Evolutionary conservation across 92 coral and sea anemone genomes (phyloP).

Genomic region (Isaurus tuberculatus): DNA sequence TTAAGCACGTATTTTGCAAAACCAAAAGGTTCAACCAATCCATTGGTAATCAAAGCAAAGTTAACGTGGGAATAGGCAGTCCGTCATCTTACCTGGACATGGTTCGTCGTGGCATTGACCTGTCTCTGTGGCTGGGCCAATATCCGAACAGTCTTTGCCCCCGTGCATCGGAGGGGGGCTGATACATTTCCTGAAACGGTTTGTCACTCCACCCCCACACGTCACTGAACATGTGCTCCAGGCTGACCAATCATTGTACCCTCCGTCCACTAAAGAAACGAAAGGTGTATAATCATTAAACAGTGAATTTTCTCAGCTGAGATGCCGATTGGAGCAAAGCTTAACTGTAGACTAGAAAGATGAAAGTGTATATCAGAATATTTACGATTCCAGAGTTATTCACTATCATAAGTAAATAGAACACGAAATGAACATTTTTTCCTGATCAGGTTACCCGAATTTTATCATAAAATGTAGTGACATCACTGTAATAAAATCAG

Average conservation of each 20-base stretch:
- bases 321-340: not conserved
- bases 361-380: not conserved
- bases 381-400: not conserved
- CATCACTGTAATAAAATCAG: no score
- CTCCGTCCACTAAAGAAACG: slow-evolving; percentile 81
- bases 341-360: no score
- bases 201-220: slow-evolving; percentile 94
- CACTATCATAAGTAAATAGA: no score
- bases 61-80: not conserved
- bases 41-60: not conserved
- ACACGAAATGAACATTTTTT: no score
- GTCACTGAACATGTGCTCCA: slow-evolving; percentile 96
- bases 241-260: slow-evolving; percentile 89
- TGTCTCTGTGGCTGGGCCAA: slow-evolving; percentile 90
- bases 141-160: slow-evolving; percentile 88
- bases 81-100: slow-evolving; percentile 80
- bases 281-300: not conserved
- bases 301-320: not conserved
- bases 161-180: slow-evolving; percentile 93
- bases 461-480: no score
- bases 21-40: not conserved
- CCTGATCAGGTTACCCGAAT: no score
- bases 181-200: slow-evolving; percentile 87
- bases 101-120: slow-evolving; percentile 89
- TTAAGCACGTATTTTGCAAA: no score